Evolutionary conservation across 2,113 vertebrate genomes (phyloP).

Genomic region (Sinocyclocheilus grahami): DNA sequence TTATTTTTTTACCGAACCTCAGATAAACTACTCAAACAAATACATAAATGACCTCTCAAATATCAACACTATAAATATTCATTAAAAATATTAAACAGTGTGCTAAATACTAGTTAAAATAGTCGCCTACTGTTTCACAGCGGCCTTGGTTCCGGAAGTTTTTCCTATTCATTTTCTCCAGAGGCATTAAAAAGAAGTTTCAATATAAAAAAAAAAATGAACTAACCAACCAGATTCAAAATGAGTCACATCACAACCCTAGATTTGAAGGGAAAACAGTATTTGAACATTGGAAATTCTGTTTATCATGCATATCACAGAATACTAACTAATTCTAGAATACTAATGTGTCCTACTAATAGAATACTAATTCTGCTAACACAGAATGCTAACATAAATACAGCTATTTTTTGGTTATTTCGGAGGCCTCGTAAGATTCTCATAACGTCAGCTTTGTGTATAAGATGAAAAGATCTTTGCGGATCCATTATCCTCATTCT

Average conservation of each 20-base stretch:
- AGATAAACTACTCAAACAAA: conserved; percentile 27
- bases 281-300: neutral
- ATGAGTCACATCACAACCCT: neutral
- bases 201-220: neutral
- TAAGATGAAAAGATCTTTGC: neutral
- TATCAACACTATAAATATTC: conserved; percentile 4
- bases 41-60: conserved; percentile 1
- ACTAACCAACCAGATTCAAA: neutral
- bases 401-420: neutral
- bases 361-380: no score
- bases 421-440: neutral
- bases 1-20: conserved; percentile 3
- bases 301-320: no score
- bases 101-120: neutral
- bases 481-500: conserved; percentile 5
- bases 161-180: neutral
- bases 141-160: neutral
- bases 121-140: neutral
- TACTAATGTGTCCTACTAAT: no score
- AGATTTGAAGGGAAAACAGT: neutral
- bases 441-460: neutral
- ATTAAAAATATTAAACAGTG: conserved; percentile 14
- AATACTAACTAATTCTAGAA: no score
- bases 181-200: neutral
- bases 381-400: neutral